Evolutionary conservation across 2,113 vertebrate species (phyloP).

Genomic region (Spermophilus dauricus): DNA sequence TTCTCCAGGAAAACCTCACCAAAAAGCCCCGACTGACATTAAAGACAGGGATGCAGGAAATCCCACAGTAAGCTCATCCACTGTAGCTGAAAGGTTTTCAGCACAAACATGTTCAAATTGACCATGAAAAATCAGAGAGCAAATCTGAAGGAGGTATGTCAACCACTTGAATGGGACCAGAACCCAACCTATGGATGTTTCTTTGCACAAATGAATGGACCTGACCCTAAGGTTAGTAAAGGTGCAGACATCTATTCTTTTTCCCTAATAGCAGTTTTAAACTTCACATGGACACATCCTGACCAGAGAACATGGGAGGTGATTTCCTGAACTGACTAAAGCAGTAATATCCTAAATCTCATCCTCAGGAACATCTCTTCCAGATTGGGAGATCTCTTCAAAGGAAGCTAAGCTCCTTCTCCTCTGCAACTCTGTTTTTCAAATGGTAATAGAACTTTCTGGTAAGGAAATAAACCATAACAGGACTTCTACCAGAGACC

Average conservation of each 20-base stretch:
- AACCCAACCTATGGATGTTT: background rate
- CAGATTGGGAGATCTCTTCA: background rate
- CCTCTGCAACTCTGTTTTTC: background rate
- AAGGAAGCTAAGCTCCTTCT: background rate
- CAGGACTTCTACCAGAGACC: background rate
- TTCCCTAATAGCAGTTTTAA: background rate
- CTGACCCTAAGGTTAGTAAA: background rate
- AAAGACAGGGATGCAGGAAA: background rate
- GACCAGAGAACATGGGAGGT: background rate
- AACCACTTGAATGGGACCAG: background rate
- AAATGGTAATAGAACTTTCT: background rate
- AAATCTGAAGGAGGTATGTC: background rate
- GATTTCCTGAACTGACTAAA: background rate
- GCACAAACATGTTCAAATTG: background rate
- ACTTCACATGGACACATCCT: background rate
- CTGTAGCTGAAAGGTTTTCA: background rate
- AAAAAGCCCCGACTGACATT: background rate
- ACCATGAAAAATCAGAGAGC: background rate
- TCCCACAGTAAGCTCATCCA: background rate
- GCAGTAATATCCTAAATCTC: background rate
- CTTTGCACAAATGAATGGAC: background rate
- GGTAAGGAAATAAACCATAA: background rate
- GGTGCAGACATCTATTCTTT: background rate
- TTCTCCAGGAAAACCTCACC: background rate
- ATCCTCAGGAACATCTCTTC: background rate